Evolutionary conservation across 1,140 invertebrate species (phyloP), one percentile per base, ranked within the genome.

Genomic region (Drosophila grimshawi): DNA sequence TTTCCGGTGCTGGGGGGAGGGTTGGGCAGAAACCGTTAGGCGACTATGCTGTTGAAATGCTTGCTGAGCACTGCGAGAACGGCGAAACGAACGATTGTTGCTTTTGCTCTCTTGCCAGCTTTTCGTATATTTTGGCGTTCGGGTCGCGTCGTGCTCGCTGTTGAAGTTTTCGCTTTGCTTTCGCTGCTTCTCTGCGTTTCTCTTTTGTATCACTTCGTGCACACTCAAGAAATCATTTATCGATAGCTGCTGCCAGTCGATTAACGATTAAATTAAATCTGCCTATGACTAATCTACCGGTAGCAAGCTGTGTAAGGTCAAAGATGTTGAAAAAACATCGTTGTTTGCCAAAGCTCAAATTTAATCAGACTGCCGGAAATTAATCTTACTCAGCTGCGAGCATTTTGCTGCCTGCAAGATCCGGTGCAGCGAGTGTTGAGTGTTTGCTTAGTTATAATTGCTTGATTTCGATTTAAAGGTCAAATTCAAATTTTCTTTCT

Each of bases 31-130:
- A 33, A 59, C 59, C 46, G 60, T 70, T 64, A 51, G 52, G 45
- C 72, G 27, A 64, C 72, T 48, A 32, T 29, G 41, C 60, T 11
- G 60, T 33, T 35, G 46, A 52, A 71, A 61, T 59, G 73, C 51
- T 60, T 46, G 68, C 60, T 29, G 37, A 30, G 43, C 56, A 74
- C 71, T 74, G 71, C 19, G 3, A 11, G 3, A 11, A n/a, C 53
- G 46, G 39, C 2, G 10, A 3, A 43, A 4, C 10, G n/a, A 43
- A 43, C 73, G 45, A 49, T 67, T 61, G 30, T 64, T 59, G 35
- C 32, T 57, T 48, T 57, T 10, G 56, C 72, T 51, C 35, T 51
- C 35, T 60, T 39, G 30, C 45, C 46, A 52, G 30, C 37, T 33
- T 59, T 71, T 32, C 10, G 39, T 43, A n/a, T 30, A 10, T 19